Conservation (phyloP, 2,888 invertebrate species). For the Drosophila pseudotakahashii region DNA sequence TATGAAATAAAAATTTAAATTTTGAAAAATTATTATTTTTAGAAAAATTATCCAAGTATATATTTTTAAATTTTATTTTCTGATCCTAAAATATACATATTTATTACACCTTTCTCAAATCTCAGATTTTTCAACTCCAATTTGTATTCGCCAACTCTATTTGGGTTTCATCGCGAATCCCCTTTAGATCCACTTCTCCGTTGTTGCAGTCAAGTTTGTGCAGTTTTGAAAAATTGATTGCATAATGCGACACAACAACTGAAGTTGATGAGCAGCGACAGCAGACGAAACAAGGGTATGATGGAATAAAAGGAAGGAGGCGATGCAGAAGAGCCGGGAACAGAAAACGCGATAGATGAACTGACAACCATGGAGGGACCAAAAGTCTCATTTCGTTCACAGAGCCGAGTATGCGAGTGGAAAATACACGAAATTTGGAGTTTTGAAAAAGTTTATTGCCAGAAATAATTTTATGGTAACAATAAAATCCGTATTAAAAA, state of each 20-base stretch:
- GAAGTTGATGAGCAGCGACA: slow-evolving; percentile 52
- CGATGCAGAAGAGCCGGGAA: slow-evolving; percentile 1
- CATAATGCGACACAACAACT: slow-evolving; percentile 65
- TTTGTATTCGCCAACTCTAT: slow-evolving; percentile 1
- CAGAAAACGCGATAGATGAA: slow-evolving; percentile 32
- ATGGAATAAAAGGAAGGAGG: slow-evolving; percentile 3
- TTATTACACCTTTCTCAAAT: neutral
- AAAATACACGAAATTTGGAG: neutral
- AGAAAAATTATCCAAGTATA: too few species aligned
- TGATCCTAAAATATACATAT: neutral
- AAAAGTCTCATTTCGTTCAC: slow-evolving; percentile 2
- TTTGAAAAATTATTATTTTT: too few species aligned
- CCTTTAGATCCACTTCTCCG: neutral
- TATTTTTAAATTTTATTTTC: too few species aligned
- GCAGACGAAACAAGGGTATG: slow-evolving; percentile 25
- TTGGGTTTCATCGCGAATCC: slow-evolving; percentile 1
- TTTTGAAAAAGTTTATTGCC: too few species aligned
- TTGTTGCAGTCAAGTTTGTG: slow-evolving; percentile 31
- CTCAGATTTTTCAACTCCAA: neutral
- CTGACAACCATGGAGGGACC: slow-evolving; percentile 11
- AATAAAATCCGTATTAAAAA: too few species aligned
- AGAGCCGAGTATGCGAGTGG: slow-evolving; percentile 5
- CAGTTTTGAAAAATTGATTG: slow-evolving; percentile 67
- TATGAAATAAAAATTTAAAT: too few species aligned
- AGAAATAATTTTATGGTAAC: too few species aligned